Percentiles rank a stretch among this genome's conserved stretches.
These are phyloP conservation scores for Spisula subtruncata DNA, from an alignment of 2,888 invertebrate genomes.

Conservation along the genomic window DNA sequence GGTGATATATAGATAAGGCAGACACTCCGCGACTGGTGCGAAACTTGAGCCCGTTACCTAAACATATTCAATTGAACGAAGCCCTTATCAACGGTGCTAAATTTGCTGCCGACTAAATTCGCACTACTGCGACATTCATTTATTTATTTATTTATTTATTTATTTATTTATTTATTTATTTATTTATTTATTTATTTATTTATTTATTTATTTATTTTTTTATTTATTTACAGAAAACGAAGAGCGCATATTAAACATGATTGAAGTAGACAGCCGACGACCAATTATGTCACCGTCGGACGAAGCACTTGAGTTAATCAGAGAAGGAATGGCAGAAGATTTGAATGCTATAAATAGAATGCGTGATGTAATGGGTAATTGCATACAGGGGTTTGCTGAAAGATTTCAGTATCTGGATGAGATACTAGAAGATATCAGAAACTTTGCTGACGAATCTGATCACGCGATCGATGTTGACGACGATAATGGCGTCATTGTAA, in stretches of 20 bases:
- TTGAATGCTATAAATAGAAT: neutral
- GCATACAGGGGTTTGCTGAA: neutral
- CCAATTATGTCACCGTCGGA: neutral
- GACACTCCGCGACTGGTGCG: too few species aligned
- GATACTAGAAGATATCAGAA: conserved; percentile 1
- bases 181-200: too few species aligned
- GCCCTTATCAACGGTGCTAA: too few species aligned
- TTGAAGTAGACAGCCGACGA: neutral
- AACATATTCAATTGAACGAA: too few species aligned
- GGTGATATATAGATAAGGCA: too few species aligned
- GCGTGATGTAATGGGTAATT: neutral
- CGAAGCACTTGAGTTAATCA: neutral
- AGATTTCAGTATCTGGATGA: neutral
- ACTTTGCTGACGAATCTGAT: neutral
- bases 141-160: too few species aligned
- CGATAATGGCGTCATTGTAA: neutral
- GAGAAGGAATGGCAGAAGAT: neutral
- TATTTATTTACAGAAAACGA: neutral
- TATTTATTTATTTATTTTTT: too few species aligned
- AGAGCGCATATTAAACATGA: neutral
- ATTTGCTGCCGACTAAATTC: too few species aligned
- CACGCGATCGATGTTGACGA: neutral
- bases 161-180: too few species aligned
- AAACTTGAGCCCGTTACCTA: too few species aligned
- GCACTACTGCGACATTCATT: too few species aligned